phyloP scores from a whole-genome alignment of 2,888 invertebrate species.

The Sipha maydis region DNA sequence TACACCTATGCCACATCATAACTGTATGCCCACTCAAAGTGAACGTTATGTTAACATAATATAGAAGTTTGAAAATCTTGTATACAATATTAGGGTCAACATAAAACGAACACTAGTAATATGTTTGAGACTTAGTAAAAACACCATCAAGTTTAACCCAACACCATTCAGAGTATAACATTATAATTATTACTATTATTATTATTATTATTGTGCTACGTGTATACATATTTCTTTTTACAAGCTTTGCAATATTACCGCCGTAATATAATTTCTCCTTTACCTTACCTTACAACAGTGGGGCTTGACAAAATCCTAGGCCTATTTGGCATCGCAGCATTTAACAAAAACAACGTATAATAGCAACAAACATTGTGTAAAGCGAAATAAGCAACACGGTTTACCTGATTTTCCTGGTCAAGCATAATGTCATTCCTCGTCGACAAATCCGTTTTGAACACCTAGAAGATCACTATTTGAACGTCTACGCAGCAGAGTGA shows the following conservation, averaged over 20 bases:
- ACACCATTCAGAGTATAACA: conserved; percentile 17
- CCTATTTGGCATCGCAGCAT: conserved; percentile 57
- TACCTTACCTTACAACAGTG: conserved; percentile 51
- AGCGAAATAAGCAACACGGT: not conserved
- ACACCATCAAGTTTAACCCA: conserved; percentile 23
- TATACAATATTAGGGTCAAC: not conserved
- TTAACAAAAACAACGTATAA: conserved; percentile 58
- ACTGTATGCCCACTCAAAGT: not conserved
- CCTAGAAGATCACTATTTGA: not conserved
- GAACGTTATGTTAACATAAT: not conserved
- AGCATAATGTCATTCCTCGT: conserved; percentile 47
- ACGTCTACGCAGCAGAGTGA: not conserved
- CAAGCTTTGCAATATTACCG: conserved; percentile 61
- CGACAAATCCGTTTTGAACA: too few species aligned
- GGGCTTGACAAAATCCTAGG: conserved; percentile 47
- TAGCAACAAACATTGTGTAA: conserved; percentile 7
- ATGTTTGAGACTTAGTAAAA: not conserved
- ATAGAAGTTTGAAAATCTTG: not conserved
- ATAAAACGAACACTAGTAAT: not conserved
- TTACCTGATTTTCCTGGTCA: conserved; percentile 59
- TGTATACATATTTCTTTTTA: conserved; percentile 1
- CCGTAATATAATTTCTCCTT: conserved; percentile 45
- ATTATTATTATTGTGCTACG: conserved; percentile 37
- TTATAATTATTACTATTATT: not conserved
- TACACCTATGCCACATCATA: conserved; percentile 37